These are phyloP conservation scores for Apoderus coryli DNA, from an alignment of 2,888 invertebrate species.

Conservation along the genomic window DNA sequence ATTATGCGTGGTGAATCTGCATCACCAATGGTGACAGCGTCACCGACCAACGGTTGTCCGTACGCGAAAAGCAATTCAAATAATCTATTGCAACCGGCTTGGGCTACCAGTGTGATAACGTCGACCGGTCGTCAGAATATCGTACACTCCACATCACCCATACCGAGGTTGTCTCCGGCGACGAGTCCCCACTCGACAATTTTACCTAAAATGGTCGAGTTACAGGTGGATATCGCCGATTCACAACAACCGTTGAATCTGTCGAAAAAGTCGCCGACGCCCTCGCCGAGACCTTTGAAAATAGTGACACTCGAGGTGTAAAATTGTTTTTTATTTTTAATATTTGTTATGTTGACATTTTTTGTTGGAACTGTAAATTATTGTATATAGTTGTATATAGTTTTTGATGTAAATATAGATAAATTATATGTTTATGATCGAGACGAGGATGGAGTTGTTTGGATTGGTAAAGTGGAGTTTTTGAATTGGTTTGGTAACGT, in stretches of 20 bases:
- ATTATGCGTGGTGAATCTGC: slow-evolving; percentile 58
- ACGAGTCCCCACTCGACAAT: slow-evolving; percentile 33
- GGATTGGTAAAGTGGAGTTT: no score
- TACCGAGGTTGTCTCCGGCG: slow-evolving; percentile 27
- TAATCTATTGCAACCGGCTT: slow-evolving; percentile 30
- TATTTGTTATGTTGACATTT: no score
- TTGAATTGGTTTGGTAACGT: no score
- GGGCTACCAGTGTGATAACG: slow-evolving; percentile 46
- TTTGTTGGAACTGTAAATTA: no score
- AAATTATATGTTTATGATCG: no score
- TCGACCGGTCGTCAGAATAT: slow-evolving; percentile 41
- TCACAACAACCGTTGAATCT: slow-evolving; percentile 75
- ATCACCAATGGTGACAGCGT: slow-evolving; percentile 38
- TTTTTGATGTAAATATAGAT: no score
- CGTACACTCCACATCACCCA: slow-evolving; percentile 32
- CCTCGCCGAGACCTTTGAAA: slow-evolving; percentile 50
- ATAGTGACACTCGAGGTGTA: slow-evolving; percentile 32
- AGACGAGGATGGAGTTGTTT: no score
- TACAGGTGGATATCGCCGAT: slow-evolving; percentile 73
- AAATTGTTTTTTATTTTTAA: no score
- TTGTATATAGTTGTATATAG: no score
- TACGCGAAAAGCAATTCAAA: slow-evolving; percentile 24
- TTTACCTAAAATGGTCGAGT: slow-evolving; percentile 45
- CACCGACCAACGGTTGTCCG: slow-evolving; percentile 35
- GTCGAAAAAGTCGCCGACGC: slow-evolving; percentile 71